Conservation (phyloP, 2,888 invertebrate genomes). For the Meloe dianella region DNA sequence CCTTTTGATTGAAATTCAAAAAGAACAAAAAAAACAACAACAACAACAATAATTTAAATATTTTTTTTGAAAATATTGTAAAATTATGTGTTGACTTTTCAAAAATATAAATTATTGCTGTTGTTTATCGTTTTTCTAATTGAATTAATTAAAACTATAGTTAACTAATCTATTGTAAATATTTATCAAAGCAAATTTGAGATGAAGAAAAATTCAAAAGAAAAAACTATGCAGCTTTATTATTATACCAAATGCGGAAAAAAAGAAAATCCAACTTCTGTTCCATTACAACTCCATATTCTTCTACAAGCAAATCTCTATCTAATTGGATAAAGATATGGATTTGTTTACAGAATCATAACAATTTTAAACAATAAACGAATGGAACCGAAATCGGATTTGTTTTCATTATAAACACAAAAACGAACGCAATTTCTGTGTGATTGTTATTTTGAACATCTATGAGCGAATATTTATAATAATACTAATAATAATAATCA, state of each 20-base stretch:
- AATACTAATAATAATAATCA: neutral
- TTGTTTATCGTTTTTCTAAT: no score
- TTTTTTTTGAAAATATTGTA: neutral
- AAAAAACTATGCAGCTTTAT: constrained; percentile 28
- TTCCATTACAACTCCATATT: constrained; percentile 4
- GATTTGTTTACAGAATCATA: neutral
- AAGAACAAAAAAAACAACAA: no score
- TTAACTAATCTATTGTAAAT: constrained; percentile 42
- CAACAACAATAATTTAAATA: constrained; percentile 21
- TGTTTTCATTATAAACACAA: neutral
- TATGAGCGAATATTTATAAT: neutral
- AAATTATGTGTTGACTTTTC: no score
- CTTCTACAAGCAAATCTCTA: neutral
- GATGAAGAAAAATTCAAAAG: neutral
- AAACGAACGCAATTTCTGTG: neutral
- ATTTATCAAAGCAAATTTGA: constrained; percentile 18
- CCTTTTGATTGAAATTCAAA: no score
- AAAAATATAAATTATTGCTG: neutral
- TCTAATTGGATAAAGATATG: neutral
- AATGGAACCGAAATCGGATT: neutral
- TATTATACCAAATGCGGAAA: neutral
- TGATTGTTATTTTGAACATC: neutral
- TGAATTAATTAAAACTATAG: no score
- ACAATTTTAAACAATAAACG: no score
- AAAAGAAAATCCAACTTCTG: constrained; percentile 10